Evolutionary conservation across 1,140 invertebrate species (phyloP).

Genomic region (Drosophila triauraria): DNA sequence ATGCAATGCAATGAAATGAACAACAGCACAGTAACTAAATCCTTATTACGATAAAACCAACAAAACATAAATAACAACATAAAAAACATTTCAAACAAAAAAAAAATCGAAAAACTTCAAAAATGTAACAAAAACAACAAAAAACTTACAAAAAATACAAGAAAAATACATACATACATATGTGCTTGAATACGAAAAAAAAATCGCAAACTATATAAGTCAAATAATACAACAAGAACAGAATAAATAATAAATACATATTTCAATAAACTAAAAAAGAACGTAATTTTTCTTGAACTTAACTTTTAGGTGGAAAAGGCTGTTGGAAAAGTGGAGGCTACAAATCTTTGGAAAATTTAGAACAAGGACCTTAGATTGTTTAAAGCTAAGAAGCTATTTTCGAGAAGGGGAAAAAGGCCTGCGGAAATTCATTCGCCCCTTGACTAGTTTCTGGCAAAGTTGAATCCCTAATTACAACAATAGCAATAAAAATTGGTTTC

Average conservation of each 20-base stretch:
- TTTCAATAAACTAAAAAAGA: slow-evolving; percentile 75
- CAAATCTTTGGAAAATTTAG: too few relatives aligned
- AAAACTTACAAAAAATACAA: slow-evolving; percentile 60
- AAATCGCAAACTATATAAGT: slow-evolving; percentile 82
- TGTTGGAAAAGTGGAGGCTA: too few relatives aligned
- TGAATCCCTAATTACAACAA: too few relatives aligned
- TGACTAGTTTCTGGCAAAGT: too few relatives aligned
- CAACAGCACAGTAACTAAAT: slow-evolving; percentile 75
- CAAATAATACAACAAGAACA: slow-evolving; percentile 75
- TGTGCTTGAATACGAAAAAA: slow-evolving; percentile 83
- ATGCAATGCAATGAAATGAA: slow-evolving; percentile 68
- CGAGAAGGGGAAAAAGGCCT: too few relatives aligned
- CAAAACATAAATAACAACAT: slow-evolving; percentile 64
- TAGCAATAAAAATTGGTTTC: too few relatives aligned
- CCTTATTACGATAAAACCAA: slow-evolving; percentile 49
- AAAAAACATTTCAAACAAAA: slow-evolving; percentile 73
- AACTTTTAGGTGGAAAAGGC: too few relatives aligned
- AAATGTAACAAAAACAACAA: slow-evolving; percentile 66
- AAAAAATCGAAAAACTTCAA: slow-evolving; percentile 69
- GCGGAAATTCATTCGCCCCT: too few relatives aligned
- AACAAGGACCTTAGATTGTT: too few relatives aligned
- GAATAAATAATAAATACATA: slow-evolving; percentile 77
- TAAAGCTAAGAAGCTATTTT: too few relatives aligned
- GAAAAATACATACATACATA: slow-evolving; percentile 72
- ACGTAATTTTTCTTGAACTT: too few relatives aligned